phyloP scores from a whole-genome alignment of 1,140 invertebrate genomes.

The Magallana gigas region DNA sequence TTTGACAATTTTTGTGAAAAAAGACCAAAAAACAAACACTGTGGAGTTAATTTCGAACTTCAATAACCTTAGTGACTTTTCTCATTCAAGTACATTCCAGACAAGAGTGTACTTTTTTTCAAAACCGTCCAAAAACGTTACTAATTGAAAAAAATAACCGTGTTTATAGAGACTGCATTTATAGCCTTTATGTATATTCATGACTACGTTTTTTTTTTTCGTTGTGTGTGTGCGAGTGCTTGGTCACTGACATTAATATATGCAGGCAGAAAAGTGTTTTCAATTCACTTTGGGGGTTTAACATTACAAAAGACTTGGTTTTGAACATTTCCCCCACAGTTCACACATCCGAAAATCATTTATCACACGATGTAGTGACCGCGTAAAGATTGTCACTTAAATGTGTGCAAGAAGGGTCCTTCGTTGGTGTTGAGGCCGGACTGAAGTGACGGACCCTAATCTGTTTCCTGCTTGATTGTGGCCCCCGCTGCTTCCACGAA shows the following conservation, averaged over 20 bases:
- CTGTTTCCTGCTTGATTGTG: constrained; percentile 38
- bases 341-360: constrained; percentile 26
- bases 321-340: constrained; percentile 21
- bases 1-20: constrained; percentile 1
- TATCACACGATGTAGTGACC: constrained; percentile 10
- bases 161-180: not conserved
- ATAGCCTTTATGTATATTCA: not conserved
- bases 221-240: too few relatives aligned
- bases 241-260: too few relatives aligned
- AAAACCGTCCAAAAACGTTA: not conserved
- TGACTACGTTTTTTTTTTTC: not conserved
- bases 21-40: not conserved
- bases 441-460: constrained; percentile 13
- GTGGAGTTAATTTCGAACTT: too few relatives aligned
- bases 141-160: not conserved
- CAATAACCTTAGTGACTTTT: not conserved
- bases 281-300: not conserved
- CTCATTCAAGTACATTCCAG: constrained; percentile 3
- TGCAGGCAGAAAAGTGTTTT: not conserved
- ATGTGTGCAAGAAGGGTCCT: constrained; percentile 16
- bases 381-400: not conserved
- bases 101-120: not conserved
- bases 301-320: not conserved
- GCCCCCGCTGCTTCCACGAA: not conserved
- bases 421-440: not conserved